Conservation (phyloP, 2,113 vertebrate genomes). For the Pao palembangensis region DNA sequence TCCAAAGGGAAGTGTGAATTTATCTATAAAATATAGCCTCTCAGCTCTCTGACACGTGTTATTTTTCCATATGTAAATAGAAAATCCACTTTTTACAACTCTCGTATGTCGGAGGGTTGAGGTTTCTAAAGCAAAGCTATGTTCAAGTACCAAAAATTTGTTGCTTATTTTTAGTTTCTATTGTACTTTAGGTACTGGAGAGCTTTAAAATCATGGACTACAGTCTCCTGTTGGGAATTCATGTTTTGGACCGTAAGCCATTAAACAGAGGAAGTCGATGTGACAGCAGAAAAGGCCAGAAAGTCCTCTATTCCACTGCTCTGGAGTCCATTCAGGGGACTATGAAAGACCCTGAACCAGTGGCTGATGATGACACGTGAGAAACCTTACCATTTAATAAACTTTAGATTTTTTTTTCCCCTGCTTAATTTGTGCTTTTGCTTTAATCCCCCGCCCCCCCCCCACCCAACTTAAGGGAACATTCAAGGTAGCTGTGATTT, state of each 20-base stretch:
- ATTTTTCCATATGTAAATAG: too few species aligned
- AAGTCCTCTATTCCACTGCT: conserved; percentile 94
- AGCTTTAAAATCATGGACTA: conserved; percentile 99
- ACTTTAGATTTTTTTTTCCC: neutral
- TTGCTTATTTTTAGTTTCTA: neutral
- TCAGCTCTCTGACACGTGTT: too few species aligned
- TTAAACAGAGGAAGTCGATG: conserved; percentile 73
- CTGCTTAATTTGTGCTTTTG: neutral
- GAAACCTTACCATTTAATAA: conserved; percentile 21
- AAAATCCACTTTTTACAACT: too few species aligned
- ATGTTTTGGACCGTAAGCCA: conserved; percentile 79
- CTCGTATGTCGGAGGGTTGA: too few species aligned
- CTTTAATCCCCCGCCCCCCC: neutral
- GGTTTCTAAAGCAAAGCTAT: too few species aligned
- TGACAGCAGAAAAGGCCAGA: conserved; percentile 85
- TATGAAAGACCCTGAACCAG: conserved; percentile 78
- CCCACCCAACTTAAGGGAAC: neutral
- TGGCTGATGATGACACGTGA: conserved; percentile 85
- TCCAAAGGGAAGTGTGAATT: too few species aligned
- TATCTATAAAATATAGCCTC: too few species aligned
- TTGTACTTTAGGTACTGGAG: conserved; percentile 83
- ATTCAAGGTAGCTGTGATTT: neutral
- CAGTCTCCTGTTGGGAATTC: conserved; percentile 90
- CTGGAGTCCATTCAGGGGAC: conserved; percentile 94
- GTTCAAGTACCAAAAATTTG: too few species aligned